These are phyloP conservation scores for Dryocosmus kuriphilus DNA, from an alignment of 2,888 invertebrate genomes.

Conservation along the genomic window DNA sequence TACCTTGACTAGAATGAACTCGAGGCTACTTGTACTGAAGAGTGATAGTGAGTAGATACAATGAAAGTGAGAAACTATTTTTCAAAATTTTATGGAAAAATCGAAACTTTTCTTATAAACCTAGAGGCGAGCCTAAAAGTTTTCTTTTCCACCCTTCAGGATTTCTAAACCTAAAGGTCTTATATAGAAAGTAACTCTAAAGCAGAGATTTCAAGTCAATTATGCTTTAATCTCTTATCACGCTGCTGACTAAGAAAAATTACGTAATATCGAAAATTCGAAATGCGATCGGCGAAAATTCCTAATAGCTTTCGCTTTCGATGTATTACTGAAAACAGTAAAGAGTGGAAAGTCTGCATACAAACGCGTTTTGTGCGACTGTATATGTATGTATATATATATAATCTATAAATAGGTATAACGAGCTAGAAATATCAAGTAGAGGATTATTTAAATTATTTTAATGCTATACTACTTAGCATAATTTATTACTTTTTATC, in stretches of 20 bases:
- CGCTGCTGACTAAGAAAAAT: slow-evolving; percentile 12
- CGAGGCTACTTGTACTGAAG: slow-evolving; percentile 14
- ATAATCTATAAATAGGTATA: slow-evolving; percentile 29
- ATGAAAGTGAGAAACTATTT: slow-evolving; percentile 30
- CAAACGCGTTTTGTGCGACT: slow-evolving; percentile 32
- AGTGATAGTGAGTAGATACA: slow-evolving; percentile 40
- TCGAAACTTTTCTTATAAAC: slow-evolving; percentile 8
- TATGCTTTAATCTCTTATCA: slow-evolving; percentile 11
- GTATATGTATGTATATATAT: too few relatives aligned
- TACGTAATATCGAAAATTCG: slow-evolving; percentile 11
- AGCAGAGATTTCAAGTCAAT: slow-evolving; percentile 11
- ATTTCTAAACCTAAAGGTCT: not conserved
- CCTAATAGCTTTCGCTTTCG: slow-evolving; percentile 14
- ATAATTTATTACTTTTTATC: not conserved
- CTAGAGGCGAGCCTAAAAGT: not conserved
- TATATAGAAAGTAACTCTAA: not conserved
- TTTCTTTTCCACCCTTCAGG: not conserved
- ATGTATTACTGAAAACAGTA: slow-evolving; percentile 37
- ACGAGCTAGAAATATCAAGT: slow-evolving; percentile 27
- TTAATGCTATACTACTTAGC: slow-evolving; percentile 30
- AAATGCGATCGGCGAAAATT: slow-evolving; percentile 13
- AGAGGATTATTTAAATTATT: slow-evolving; percentile 17
- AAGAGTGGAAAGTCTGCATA: slow-evolving; percentile 32
- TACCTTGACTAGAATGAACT: slow-evolving; percentile 39
- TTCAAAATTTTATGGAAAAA: slow-evolving; percentile 18